Base-by-base conservation (phyloP, 2,797 vertebrate genomes). In the Jordanella pulchra region DNA sequence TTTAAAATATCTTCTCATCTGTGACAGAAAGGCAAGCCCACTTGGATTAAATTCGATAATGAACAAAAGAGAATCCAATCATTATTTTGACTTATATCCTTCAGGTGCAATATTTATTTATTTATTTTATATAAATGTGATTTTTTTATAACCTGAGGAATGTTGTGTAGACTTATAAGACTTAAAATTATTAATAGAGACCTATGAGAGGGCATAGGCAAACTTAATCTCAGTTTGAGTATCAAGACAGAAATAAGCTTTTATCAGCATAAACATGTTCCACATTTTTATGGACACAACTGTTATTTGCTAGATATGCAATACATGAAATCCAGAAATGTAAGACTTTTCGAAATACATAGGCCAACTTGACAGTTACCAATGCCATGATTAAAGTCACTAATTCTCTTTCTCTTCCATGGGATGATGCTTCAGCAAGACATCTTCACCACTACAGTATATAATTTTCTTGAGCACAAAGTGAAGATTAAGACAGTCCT, bases 231-330 rank as follows among this genome's bases (percentile, higher is more conserved):
- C 77, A 69, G 86, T 76, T 73, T 48, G 78, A 88, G 75, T 72
- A 82, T 89, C 83, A 87, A 86, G 90, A 72, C 76, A 74, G 88
- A 86, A 86, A 89, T 76, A 81, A 82, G 67, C 72, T 39, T 88
- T 89, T 87, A 91, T 87, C 83, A 89, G 77, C 78, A 71, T 80
- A 45, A 58, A 58, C 55, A 72, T 71, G 0, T 72, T 65, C 83
- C 35, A 50, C 55, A 32, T 58, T 3, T 21, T 18, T 28, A n/a
- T n/a, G n/a, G n/a, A n/a, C n/a, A n/a, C n/a, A n/a, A n/a, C n/a
- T 28, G 27, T 27, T 55, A 13, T 55, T 56, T 15, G 12, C 25
- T 18, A 30, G 27, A 13, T 28, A 9, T 30, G 54, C 9, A 28
- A 56, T 18, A 15, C 15, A 30, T 30, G 54, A 17, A 56, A 56